Conservation (phyloP, 2,888 invertebrate species). For the Dermolepida albohirtum region DNA sequence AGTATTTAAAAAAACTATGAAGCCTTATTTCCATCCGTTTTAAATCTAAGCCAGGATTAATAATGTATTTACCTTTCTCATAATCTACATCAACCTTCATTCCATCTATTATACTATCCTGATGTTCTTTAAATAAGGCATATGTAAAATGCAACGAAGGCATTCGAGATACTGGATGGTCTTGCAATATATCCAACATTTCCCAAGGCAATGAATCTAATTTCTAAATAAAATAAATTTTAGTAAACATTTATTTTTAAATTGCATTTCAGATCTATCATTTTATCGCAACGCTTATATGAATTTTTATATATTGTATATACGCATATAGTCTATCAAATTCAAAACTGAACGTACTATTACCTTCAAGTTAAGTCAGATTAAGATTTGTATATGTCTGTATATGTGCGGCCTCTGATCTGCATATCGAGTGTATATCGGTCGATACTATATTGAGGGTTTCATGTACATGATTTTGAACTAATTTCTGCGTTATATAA, state of each 20-base stretch:
- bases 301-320: no score
- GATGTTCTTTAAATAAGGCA: conserved; percentile 72
- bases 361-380: no score
- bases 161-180: conserved; percentile 79
- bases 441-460: no score
- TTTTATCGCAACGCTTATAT: no score
- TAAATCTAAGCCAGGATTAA: conserved; percentile 76
- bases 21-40: conserved; percentile 65
- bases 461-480: no score
- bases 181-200: conserved; percentile 72
- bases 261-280: no score
- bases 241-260: not conserved
- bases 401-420: no score
- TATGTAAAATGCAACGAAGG: conserved; percentile 79
- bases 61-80: conserved; percentile 70
- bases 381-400: no score
- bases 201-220: conserved; percentile 87
- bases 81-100: conserved; percentile 67
- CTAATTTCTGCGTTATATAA: no score
- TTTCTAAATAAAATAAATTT: conserved; percentile 66
- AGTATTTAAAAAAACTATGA: conserved; percentile 66
- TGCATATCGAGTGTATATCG: no score
- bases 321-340: no score
- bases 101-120: conserved; percentile 69
- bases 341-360: no score